These are phyloP conservation scores for Bembecia ichneumoniformis DNA, from an alignment of 2,888 invertebrate genomes.

Conservation along the genomic window DNA sequence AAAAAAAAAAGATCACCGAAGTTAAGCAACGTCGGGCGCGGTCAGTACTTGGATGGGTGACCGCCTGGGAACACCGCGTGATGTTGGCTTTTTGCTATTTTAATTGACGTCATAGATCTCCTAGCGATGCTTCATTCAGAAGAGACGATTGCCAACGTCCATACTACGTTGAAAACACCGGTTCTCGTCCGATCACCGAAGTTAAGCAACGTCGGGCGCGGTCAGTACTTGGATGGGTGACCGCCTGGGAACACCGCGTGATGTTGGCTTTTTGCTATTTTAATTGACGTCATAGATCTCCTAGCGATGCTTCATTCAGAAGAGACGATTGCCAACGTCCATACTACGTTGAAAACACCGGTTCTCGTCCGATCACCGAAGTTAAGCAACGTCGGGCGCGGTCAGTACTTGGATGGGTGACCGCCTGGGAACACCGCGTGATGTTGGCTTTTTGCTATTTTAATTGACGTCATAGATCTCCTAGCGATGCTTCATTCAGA, in stretches of 20 bases:
- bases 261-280: constrained; percentile 14
- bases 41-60: constrained; percentile 18
- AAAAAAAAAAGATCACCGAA: no score
- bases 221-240: no score
- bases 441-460: constrained; percentile 14
- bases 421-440: constrained; percentile 23
- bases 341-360: constrained; percentile 21
- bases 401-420: constrained; percentile 24
- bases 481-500: no score
- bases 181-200: constrained; percentile 25
- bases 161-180: constrained; percentile 21
- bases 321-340: constrained; percentile 14
- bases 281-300: no score
- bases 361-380: constrained; percentile 25
- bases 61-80: constrained; percentile 18
- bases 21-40: constrained; percentile 5
- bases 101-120: no score
- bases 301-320: no score
- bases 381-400: constrained; percentile 23
- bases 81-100: constrained; percentile 7
- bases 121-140: no score
- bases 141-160: constrained; percentile 20
- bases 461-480: no score
- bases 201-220: constrained; percentile 23
- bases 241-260: constrained; percentile 22